Evolutionary conservation across 2,797 vertebrate genomes (phyloP).

Genomic region (Xenops minutus): DNA sequence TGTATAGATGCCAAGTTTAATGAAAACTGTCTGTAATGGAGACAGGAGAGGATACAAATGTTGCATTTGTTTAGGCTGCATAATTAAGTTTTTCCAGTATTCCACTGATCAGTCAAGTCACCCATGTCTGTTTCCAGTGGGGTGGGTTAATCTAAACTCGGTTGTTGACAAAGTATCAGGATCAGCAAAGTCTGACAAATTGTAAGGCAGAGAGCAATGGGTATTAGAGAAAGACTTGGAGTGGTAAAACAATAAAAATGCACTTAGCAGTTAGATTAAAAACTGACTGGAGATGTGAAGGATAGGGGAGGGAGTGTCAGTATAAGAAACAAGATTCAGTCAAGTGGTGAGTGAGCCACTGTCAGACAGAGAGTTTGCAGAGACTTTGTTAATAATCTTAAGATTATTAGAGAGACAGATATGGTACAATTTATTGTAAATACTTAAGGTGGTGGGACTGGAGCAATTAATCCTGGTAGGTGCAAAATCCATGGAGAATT

Average conservation of each 20-base stretch:
- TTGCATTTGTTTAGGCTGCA: neutral
- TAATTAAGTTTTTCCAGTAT: slow-evolving; percentile 1
- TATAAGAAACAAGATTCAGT: neutral
- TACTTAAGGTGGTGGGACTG: neutral
- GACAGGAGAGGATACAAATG: neutral
- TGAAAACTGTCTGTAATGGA: neutral
- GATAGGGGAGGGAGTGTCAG: neutral
- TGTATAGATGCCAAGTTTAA: neutral
- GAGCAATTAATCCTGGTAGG: neutral
- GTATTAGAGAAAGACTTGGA: neutral
- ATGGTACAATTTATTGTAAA: neutral
- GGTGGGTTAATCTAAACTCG: slow-evolving; percentile 18
- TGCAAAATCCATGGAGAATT: neutral
- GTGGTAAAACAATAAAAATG: neutral
- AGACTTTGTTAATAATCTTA: neutral
- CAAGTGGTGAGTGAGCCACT: neutral
- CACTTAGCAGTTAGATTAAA: neutral
- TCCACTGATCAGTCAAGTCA: slow-evolving; percentile 20
- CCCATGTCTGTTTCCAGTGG: neutral
- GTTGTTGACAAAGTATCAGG: neutral
- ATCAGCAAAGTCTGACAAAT: neutral
- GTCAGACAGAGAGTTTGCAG: neutral
- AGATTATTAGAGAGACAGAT: neutral
- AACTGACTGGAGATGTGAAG: neutral
- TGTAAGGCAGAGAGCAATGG: neutral